Base-by-base conservation (phyloP, 2,797 vertebrate species). In the Ispidina picta region DNA sequence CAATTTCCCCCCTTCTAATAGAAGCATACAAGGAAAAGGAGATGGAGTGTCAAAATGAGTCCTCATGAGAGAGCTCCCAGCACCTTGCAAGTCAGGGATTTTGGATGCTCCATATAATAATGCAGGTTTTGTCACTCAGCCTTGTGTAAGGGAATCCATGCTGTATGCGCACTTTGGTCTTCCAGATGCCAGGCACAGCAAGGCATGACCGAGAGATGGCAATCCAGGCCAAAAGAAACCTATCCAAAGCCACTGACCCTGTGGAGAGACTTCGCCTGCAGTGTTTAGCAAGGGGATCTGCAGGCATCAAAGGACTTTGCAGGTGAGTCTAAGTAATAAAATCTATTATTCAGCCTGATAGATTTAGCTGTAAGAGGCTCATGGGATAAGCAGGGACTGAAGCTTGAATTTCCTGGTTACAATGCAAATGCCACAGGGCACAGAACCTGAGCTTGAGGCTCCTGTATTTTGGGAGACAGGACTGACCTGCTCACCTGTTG, bases 261-360 rank as follows among this genome's bases (percentile, higher is more conserved):
- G 65, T 99, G 18, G 99, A 99, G 94, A 97, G 87, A 22, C 97
- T 99, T 33, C 93, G 98, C 1, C 97, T 99, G 12, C 98, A 98
- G 90, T 99, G 99, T 79, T 96, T 99, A 81, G 83, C 98, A 33
- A 96, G 97, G 48, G 99, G 99, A 3, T 99, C 99, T 2, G 97
- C 99, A 0, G 99, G 99, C 31, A 99, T 99, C 96, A 99, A 99
- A 96, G 98, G 98, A 5, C 98, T 99, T n/a, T 95, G 98, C 94
- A 98, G 98, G 99, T 99, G 93, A 94, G 95, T 70, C 44, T 49
- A 55, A 65, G 29, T 43, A 20, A 5, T 37, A 39, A 78, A 60
- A 71, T 35, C 41, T 14, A 35, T 28, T 52, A 69, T 78, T 89
- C n/a, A 86, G 29, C 37, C 16, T 31, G 15, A 18, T 6, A 49